A percentile compares a stretch with the other conserved stretches of the same genome.
Evolutionary conservation across 2,888 invertebrate genomes (phyloP).

Genomic region (Odontothrips loti): DNA sequence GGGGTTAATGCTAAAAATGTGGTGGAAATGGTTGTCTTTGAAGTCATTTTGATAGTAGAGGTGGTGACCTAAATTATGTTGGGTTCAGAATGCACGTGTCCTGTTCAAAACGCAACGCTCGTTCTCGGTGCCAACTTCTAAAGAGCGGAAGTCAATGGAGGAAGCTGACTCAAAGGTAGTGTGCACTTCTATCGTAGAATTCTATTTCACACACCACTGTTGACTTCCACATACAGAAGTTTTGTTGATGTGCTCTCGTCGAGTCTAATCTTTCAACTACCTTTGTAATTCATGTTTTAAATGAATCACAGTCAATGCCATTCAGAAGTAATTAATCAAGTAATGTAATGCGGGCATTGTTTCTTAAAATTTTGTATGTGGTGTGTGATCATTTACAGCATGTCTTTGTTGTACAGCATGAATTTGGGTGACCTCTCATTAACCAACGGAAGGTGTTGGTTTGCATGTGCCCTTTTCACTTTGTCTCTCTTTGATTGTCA

Average conservation of each 20-base stretch:
- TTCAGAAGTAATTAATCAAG: background rate
- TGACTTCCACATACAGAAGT: background rate
- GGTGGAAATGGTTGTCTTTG: background rate
- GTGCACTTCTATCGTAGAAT: conserved; percentile 28
- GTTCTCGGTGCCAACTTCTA: conserved; percentile 87
- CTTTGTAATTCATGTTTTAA: background rate
- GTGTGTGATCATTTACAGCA: conserved; percentile 2
- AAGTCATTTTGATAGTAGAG: background rate
- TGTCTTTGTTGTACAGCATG: background rate
- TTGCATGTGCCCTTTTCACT: background rate
- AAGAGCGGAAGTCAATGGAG: conserved; percentile 59
- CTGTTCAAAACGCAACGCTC: conserved; percentile 89
- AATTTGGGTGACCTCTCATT: background rate
- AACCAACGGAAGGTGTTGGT: background rate
- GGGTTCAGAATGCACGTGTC: conserved; percentile 60
- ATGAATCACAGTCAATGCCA: background rate
- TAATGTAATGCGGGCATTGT: background rate
- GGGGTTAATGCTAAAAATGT: conserved; percentile 35
- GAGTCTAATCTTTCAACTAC: background rate
- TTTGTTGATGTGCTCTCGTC: background rate
- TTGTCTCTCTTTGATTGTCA: background rate
- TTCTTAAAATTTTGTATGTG: conserved; percentile 3
- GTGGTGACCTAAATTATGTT: conserved; percentile 25
- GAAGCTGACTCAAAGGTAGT: conserved; percentile 50
- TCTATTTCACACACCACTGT: conserved; percentile 22